Conservation (phyloP, 2,113 vertebrate species). For the Eulemur rufifrons region DNA sequence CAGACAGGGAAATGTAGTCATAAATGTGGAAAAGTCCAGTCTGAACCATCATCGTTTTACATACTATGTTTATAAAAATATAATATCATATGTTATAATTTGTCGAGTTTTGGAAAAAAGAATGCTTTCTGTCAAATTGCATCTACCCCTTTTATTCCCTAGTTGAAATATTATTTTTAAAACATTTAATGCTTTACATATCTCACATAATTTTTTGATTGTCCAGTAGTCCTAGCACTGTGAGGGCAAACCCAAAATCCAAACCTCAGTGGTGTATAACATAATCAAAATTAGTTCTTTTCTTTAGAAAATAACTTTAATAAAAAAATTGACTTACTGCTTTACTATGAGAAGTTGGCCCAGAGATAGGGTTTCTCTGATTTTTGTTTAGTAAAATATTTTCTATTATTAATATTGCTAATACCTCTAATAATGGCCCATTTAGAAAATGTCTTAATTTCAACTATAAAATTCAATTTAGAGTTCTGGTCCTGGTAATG, state of each 20-base stretch:
- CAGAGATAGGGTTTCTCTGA: not conserved
- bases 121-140: not conserved
- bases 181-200: slow-evolving; percentile 11
- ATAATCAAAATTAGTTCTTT: slow-evolving; percentile 15
- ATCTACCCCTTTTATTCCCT: not conserved
- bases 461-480: not conserved
- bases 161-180: slow-evolving; percentile 24
- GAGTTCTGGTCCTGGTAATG: not conserved
- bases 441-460: not conserved
- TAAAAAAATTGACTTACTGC: not conserved
- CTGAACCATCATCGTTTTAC: not conserved
- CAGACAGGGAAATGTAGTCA: not conserved
- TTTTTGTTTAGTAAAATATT: slow-evolving; percentile 2
- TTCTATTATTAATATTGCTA: not conserved
- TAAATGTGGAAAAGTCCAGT: not conserved
- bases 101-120: slow-evolving; percentile 11
- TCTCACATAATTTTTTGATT: slow-evolving; percentile 20
- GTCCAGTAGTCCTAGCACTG: not conserved
- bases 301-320: not conserved
- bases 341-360: not conserved
- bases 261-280: not conserved
- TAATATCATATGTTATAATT: not conserved
- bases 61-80: not conserved
- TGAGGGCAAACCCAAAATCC: not conserved
- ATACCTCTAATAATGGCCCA: not conserved